Evolutionary conservation across 2,888 invertebrate species (phyloP).

Genomic region (Cephus rjabovi): DNA sequence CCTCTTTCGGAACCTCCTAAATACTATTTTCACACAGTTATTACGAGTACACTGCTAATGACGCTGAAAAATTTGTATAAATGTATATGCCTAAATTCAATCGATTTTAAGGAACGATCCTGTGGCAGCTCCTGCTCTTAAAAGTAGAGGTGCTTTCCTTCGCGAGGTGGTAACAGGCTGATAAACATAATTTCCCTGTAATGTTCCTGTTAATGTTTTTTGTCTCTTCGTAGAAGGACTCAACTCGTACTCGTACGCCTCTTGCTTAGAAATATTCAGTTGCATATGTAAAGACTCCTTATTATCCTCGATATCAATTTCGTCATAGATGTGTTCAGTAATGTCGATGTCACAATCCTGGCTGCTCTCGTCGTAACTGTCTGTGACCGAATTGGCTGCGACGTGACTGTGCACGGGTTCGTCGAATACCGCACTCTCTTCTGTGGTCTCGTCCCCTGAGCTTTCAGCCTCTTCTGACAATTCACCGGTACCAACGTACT

Average conservation of each 20-base stretch:
- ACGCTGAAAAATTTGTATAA: constrained; percentile 9
- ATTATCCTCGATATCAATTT: constrained; percentile 78
- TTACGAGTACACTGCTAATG: background rate
- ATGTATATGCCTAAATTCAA: constrained; percentile 28
- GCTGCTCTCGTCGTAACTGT: constrained; percentile 62
- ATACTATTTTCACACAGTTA: background rate
- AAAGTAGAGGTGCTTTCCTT: constrained; percentile 58
- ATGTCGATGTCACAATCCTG: constrained; percentile 68
- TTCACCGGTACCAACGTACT: constrained; percentile 75
- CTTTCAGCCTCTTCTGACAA: constrained; percentile 78
- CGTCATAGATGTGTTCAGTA: constrained; percentile 79
- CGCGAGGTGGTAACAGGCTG: constrained; percentile 58
- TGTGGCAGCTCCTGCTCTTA: constrained; percentile 48
- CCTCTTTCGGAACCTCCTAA: background rate
- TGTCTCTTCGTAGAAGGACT: constrained; percentile 56
- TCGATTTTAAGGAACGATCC: constrained; percentile 59
- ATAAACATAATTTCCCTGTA: constrained; percentile 60
- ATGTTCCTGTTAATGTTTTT: constrained; percentile 55
- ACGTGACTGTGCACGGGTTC: constrained; percentile 64
- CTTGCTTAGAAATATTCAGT: constrained; percentile 61
- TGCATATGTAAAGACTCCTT: constrained; percentile 72
- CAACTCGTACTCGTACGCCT: constrained; percentile 51
- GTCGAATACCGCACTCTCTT: constrained; percentile 55
- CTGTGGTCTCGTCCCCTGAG: constrained; percentile 70
- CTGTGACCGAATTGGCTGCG: constrained; percentile 64